Conservation (phyloP, 2,888 invertebrate genomes). For the Rhamnusium bicolor region DNA sequence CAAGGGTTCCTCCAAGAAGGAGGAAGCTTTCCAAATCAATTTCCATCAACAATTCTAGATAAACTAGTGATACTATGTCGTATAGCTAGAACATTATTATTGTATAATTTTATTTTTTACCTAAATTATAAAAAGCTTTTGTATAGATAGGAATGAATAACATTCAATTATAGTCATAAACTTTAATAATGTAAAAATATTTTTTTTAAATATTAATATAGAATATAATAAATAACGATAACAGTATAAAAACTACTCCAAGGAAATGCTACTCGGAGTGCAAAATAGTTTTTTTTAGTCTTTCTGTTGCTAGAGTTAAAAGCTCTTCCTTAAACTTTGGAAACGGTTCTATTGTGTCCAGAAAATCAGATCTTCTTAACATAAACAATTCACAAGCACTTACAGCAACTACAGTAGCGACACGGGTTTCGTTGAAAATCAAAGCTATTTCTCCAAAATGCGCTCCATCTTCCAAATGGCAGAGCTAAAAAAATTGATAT, state of each 20-base stretch:
- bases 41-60: constrained; percentile 84
- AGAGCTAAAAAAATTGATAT: constrained; percentile 63
- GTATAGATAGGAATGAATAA: neutral
- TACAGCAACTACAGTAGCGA: constrained; percentile 69
- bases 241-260: neutral
- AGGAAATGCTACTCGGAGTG: neutral
- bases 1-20: constrained; percentile 76
- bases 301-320: constrained; percentile 1
- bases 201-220: neutral
- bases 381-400: constrained; percentile 70
- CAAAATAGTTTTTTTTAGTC: neutral
- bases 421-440: constrained; percentile 67
- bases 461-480: constrained; percentile 71
- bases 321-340: constrained; percentile 61
- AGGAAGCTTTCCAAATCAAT: constrained; percentile 78
- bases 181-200: neutral
- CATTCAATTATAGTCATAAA: neutral
- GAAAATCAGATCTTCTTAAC: constrained; percentile 67
- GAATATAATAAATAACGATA: neutral
- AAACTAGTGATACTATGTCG: constrained; percentile 3
- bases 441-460: constrained; percentile 72
- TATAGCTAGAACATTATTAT: neutral
- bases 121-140: neutral
- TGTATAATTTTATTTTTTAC: neutral
- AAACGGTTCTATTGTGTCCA: constrained; percentile 64